phyloP scores from a whole-genome alignment of 2,888 invertebrate genomes.

The Drosophila pullipes region DNA sequence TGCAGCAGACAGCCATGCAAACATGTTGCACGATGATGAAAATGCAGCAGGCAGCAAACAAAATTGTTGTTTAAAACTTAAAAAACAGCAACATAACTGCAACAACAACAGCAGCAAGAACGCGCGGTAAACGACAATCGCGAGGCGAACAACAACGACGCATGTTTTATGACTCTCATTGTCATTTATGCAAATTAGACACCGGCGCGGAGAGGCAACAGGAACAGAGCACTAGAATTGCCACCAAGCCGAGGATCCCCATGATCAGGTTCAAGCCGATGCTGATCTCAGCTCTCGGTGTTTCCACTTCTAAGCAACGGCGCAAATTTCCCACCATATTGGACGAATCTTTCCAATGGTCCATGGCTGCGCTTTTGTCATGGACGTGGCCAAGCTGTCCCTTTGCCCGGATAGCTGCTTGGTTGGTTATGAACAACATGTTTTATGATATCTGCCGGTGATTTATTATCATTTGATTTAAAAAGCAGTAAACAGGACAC shows the following conservation, averaged over 20 bases:
- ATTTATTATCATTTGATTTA: conserved; percentile 85
- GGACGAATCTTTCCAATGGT: conserved; percentile 16
- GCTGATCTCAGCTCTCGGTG: conserved; percentile 27
- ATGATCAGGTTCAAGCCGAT: conserved; percentile 12
- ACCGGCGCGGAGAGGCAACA: conserved; percentile 30
- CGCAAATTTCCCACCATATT: conserved; percentile 73
- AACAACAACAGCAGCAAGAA: conserved; percentile 8
- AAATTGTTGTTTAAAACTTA: conserved; percentile 63
- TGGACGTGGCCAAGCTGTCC: conserved; percentile 39
- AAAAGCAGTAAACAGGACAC: conserved; percentile 82
- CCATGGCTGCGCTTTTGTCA: conserved; percentile 70
- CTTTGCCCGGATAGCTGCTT: conserved; percentile 20
- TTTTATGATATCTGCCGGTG: conserved; percentile 84
- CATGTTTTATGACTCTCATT: conserved; percentile 83
- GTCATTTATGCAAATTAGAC: conserved; percentile 82
- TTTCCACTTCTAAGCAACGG: conserved; percentile 64
- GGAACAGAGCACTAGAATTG: conserved; percentile 30
- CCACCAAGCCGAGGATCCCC: conserved; percentile 8
- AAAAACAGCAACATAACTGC: conserved; percentile 15
- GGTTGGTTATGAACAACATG: conserved; percentile 82
- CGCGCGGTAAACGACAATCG: conserved; percentile 53
- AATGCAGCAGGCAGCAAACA: conserved; percentile 40
- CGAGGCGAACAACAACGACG: conserved; percentile 73
- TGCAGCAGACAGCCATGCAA: conserved; percentile 70
- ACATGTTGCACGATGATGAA: conserved; percentile 74